Percentiles rank a stretch among this genome's conserved stretches.
These are phyloP conservation scores for Bombus balteatus DNA, from an alignment of 1,140 invertebrate genomes.

Conservation along the genomic window DNA sequence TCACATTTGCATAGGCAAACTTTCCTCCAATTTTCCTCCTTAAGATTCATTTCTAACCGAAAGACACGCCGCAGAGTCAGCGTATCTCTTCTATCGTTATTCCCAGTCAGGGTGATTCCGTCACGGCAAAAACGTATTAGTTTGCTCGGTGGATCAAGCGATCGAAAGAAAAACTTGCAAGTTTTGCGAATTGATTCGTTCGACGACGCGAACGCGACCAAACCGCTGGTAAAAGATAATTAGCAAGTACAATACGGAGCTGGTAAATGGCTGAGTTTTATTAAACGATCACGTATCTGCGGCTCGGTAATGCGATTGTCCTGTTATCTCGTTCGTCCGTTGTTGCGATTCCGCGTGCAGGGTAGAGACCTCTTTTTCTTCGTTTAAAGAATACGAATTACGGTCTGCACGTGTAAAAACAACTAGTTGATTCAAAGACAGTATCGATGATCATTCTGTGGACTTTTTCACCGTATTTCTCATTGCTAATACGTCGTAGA, in stretches of 20 bases:
- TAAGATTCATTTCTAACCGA: not conserved
- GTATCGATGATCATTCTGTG: too few relatives aligned
- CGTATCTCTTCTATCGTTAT: not conserved
- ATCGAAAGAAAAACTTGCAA: not conserved
- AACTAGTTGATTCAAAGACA: not conserved
- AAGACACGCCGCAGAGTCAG: not conserved
- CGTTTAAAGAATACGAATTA: constrained; percentile 23
- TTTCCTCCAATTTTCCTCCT: not conserved
- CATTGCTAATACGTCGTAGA: not conserved
- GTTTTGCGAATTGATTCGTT: not conserved
- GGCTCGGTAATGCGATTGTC: constrained; percentile 57
- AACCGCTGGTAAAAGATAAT: constrained; percentile 43
- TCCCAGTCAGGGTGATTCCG: not conserved
- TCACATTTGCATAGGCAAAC: not conserved
- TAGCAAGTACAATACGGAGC: constrained; percentile 37
- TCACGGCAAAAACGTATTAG: not conserved
- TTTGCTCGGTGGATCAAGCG: not conserved
- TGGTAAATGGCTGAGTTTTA: constrained; percentile 38
- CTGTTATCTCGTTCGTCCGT: constrained; percentile 51
- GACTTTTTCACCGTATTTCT: not conserved
- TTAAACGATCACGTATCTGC: constrained; percentile 4
- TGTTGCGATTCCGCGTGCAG: not conserved
- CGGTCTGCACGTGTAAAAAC: constrained; percentile 34
- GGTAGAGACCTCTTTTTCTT: constrained; percentile 13
- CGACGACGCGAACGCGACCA: not conserved